Conservation (phyloP, 2,113 vertebrate species). For the Tapirus terrestris region DNA sequence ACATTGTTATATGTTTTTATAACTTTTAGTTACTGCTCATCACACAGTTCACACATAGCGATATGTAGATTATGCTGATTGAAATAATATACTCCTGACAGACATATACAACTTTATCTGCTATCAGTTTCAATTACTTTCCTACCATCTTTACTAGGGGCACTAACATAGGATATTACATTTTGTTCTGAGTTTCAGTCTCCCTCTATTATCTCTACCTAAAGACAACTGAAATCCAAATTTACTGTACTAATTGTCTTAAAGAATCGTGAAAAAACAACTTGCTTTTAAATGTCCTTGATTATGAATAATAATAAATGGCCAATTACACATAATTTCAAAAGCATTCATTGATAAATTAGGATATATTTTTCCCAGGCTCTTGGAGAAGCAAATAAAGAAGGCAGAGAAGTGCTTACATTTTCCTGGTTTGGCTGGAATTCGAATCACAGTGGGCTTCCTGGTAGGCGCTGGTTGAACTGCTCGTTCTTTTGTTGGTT, state of each 20-base stretch:
- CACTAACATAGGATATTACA: neutral
- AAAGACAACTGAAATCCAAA: slow-evolving; percentile 20
- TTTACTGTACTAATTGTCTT: slow-evolving; percentile 28
- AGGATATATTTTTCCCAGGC: slow-evolving; percentile 33
- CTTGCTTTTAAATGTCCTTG: neutral
- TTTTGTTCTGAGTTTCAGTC: neutral
- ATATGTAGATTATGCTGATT: neutral
- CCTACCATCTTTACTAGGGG: neutral
- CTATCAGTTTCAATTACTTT: neutral
- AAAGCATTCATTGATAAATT: slow-evolving; percentile 41
- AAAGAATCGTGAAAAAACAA: slow-evolving; percentile 20
- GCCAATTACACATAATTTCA: neutral
- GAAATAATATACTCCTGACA: neutral
- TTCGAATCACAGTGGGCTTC: slow-evolving; percentile 96
- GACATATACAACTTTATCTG: neutral
- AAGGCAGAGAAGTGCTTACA: slow-evolving; percentile 79
- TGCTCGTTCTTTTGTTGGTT: slow-evolving; percentile 77
- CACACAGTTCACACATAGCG: neutral
- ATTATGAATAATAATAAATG: slow-evolving; percentile 20
- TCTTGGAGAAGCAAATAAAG: slow-evolving; percentile 29
- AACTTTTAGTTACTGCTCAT: neutral
- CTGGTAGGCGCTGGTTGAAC: slow-evolving; percentile 80
- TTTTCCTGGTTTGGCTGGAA: slow-evolving; percentile 90
- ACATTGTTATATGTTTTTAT: neutral
- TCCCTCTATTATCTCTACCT: slow-evolving; percentile 15